Base-by-base conservation (phyloP, 2,888 invertebrate genomes). In the Aplocera efformata region DNA sequence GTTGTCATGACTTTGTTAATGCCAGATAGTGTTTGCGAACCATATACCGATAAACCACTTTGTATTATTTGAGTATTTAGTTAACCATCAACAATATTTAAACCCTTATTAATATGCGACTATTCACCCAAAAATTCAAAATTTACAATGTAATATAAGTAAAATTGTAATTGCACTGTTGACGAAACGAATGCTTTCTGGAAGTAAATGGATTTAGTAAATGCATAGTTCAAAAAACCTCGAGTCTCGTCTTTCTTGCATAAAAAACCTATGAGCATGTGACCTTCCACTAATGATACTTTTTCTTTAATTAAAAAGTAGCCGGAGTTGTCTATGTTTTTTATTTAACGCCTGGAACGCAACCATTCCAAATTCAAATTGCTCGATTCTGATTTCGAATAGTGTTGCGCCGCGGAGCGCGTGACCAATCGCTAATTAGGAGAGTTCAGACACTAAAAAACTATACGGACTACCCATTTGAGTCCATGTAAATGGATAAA, bases 401-500 rank as follows among this genome's bases (percentile, higher is more conserved):
- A 70, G 59, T 63, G 60, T 61, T 60, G 63, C 66, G 70, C 75
- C 74, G 67, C 70, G 75, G 75, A 70, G 76, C 79, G 85, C 83
- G 85, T 84, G 83, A 78, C 86, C 83, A 88, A 88, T 88, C 81
- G 84, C 80, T 86, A 88, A 88, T 86, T 84, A 84, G 85, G 76
- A 78, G 81, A 80, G 81, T 79, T 48, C 41, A 37, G 43, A 32
- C 42, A 46, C 43, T 24, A 32, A 31, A 29, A 32, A 20, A 24
- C 44, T 35, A 4, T 32, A 43, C 52, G 30, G 58, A 30, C 45
- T 17, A 30, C 7, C 30, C 32, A 17, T 30, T 40, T 32, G 40
- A 6, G 1, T 29, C 29, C 7, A 41, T 30, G n/a, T 11, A 5
- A 2, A 29, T 3, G n/a, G n/a, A n/a, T n/a, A n/a, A n/a, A n/a